A percentile compares a stretch with the other conserved stretches of the same genome.
Evolutionary conservation across 2,797 vertebrate species (phyloP).

Genomic region (Molothrus aeneus): DNA sequence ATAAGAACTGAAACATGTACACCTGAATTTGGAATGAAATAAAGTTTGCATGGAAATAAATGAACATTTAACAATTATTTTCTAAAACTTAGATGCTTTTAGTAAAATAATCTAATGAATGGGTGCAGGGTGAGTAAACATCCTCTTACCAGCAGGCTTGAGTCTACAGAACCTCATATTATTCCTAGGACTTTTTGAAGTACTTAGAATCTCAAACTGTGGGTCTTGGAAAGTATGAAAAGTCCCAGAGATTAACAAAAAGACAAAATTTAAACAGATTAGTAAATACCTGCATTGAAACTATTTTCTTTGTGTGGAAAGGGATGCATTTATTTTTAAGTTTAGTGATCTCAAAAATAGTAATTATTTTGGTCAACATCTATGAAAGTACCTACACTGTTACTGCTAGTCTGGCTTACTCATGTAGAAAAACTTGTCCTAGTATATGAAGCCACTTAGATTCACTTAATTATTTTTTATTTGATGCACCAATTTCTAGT

Average conservation of each 20-base stretch:
- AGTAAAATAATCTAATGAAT: neutral
- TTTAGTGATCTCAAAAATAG: neutral
- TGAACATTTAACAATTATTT: neutral
- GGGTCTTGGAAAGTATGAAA: neutral
- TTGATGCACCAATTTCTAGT: neutral
- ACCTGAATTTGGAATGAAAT: neutral
- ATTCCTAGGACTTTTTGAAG: neutral
- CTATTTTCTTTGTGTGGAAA: neutral
- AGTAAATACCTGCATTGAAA: neutral
- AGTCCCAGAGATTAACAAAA: neutral
- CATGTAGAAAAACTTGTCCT: neutral
- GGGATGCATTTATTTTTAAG: neutral
- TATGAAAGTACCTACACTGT: neutral
- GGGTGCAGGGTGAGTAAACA: accelerated
- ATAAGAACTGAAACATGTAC: neutral
- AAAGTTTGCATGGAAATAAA: neutral
- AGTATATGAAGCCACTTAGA: neutral
- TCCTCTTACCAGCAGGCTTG: accelerated
- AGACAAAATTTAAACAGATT: neutral
- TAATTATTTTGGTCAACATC: neutral
- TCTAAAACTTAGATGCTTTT: neutral
- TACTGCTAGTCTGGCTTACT: neutral
- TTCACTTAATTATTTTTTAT: neutral
- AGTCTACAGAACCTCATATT: neutral
- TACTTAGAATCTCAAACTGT: neutral